Evolutionary conservation across 2,888 invertebrate species (phyloP).

Genomic region (Boloria selene): DNA sequence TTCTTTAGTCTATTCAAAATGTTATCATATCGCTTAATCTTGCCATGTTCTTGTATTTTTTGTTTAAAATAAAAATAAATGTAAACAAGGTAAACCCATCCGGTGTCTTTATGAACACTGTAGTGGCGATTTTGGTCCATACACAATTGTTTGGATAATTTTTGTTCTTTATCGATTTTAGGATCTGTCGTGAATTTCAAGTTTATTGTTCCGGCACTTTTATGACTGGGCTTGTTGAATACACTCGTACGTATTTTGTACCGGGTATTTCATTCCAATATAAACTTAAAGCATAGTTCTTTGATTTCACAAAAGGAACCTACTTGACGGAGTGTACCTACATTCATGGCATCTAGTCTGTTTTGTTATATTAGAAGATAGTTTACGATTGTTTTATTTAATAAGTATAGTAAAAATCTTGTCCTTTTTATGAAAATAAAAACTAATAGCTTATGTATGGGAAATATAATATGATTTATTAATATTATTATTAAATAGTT

Average conservation of each 20-base stretch:
- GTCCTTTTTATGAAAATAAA: too few species aligned
- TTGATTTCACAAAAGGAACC: too few species aligned
- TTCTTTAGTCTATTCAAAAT: slow-evolving; percentile 29
- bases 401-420: too few species aligned
- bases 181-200: slow-evolving; percentile 16
- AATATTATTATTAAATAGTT: too few species aligned
- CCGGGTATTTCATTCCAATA: slow-evolving; percentile 4
- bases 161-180: slow-evolving; percentile 23
- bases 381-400: too few species aligned
- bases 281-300: background rate
- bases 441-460: too few species aligned
- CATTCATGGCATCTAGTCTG: too few species aligned
- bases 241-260: slow-evolving; percentile 10
- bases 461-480: too few species aligned
- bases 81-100: slow-evolving; percentile 68
- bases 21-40: slow-evolving; percentile 42
- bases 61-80: slow-evolving; percentile 64
- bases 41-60: slow-evolving; percentile 62
- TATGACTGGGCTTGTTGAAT: slow-evolving; percentile 14
- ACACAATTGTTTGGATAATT: slow-evolving; percentile 26
- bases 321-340: too few species aligned
- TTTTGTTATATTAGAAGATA: too few species aligned
- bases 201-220: slow-evolving; percentile 22
- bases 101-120: slow-evolving; percentile 55
- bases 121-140: slow-evolving; percentile 36